phyloP scores from a whole-genome alignment of 2,888 invertebrate species.

The Thymelicus lineola region DNA sequence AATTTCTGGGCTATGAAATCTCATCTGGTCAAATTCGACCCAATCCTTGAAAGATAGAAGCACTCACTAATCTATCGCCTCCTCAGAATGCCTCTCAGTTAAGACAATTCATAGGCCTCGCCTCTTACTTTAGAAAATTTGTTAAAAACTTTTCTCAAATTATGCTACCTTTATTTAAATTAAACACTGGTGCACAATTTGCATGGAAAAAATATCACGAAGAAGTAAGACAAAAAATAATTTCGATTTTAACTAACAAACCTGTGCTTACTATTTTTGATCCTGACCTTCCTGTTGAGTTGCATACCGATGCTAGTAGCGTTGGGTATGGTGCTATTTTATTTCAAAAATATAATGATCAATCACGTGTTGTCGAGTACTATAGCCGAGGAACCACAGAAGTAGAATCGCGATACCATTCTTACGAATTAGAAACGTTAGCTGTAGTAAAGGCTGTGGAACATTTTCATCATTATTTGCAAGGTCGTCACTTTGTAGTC shows the following conservation, averaged over 20 bases:
- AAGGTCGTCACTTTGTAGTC: constrained; percentile 43
- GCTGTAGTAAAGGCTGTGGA: constrained; percentile 42
- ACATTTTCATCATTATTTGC: constrained; percentile 45
- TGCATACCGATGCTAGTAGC: constrained; percentile 47
- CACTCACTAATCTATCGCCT: constrained; percentile 38
- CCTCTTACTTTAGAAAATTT: constrained; percentile 15
- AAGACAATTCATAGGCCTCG: constrained; percentile 46
- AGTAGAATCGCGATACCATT: no score
- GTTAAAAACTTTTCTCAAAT: not conserved
- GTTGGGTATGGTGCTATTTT: constrained; percentile 45
- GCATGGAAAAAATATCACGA: not conserved
- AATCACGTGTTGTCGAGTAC: constrained; percentile 39
- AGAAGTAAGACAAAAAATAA: constrained; percentile 33
- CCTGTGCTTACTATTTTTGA: constrained; percentile 45
- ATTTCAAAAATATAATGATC: constrained; percentile 34
- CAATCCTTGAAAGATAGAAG: constrained; percentile 44
- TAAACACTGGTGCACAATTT: not conserved
- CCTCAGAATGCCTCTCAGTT: constrained; percentile 42
- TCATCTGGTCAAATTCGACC: constrained; percentile 42
- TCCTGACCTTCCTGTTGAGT: constrained; percentile 38
- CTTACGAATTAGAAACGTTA: not conserved
- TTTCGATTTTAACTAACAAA: constrained; percentile 37
- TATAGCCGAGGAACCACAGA: constrained; percentile 38
- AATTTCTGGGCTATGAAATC: constrained; percentile 45
- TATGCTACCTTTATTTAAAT: not conserved